These are phyloP conservation scores for Hippopotamus amphibius DNA, from an alignment of 2,113 vertebrate genomes.

Conservation along the genomic window DNA sequence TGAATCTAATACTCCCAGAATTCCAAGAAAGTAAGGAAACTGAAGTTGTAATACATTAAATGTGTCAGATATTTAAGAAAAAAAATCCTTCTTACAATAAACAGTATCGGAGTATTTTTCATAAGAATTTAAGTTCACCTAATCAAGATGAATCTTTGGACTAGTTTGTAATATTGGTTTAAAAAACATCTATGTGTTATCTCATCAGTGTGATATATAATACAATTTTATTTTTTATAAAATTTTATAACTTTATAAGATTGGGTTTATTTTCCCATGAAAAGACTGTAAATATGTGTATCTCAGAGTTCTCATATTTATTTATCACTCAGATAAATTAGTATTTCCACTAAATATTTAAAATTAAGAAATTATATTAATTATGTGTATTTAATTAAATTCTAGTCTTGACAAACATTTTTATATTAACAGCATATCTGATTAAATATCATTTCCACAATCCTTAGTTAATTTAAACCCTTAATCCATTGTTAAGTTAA, in stretches of 20 bases:
- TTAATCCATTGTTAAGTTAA: not conserved
- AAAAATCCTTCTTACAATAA: constrained; percentile 8
- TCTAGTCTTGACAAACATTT: not conserved
- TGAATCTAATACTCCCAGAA: not conserved
- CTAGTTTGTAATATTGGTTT: not conserved
- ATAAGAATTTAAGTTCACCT: not conserved
- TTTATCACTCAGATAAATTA: not conserved
- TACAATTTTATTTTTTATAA: not conserved
- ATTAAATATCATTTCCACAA: not conserved
- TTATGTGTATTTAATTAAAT: not conserved
- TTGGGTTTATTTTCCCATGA: not conserved
- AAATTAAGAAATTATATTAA: not conserved
- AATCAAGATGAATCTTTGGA: constrained; percentile 5
- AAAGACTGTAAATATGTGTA: constrained; percentile 4
- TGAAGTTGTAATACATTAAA: not conserved
- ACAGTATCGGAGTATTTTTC: constrained; percentile 13
- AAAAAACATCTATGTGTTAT: not conserved
- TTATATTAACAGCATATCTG: not conserved
- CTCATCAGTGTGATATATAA: not conserved
- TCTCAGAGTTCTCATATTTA: not conserved
- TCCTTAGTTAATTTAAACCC: not conserved
- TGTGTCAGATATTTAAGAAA: not conserved
- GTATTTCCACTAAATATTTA: constrained; percentile 18
- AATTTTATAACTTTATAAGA: not conserved
- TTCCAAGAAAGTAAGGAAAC: constrained; percentile 29